Evolutionary conservation across 2,888 invertebrate species (phyloP).

Genomic region (Chorisops tibialis): DNA sequence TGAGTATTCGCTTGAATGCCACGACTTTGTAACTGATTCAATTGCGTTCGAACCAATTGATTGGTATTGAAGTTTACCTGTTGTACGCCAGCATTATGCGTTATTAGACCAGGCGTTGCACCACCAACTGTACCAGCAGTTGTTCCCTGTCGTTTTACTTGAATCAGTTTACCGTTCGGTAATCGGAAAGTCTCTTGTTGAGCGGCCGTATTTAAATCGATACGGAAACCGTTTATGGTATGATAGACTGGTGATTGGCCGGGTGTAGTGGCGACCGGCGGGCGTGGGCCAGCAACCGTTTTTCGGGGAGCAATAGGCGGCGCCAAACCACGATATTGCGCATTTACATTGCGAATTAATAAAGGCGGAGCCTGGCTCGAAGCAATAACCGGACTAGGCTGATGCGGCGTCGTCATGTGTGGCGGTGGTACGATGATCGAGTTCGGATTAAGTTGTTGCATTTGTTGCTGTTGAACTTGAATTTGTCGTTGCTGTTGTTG

Average conservation of each 20-base stretch:
- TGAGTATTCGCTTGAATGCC: not conserved
- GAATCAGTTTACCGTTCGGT: conserved; percentile 52
- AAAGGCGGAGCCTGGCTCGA: conserved; percentile 43
- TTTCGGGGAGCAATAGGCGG: conserved; percentile 31
- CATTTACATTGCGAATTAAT: conserved; percentile 41
- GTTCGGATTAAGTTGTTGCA: not conserved
- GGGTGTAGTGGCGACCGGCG: conserved; percentile 2
- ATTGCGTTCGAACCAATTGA: conserved; percentile 15
- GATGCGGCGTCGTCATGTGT: not conserved
- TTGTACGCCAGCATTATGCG: conserved; percentile 24
- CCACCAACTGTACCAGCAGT: conserved; percentile 2
- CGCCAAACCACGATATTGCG: conserved; percentile 39
- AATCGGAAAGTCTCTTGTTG: conserved; percentile 51
- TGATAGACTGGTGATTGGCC: conserved; percentile 48
- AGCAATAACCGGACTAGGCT: not conserved
- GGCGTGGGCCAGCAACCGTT: conserved; percentile 33
- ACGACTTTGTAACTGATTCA: conserved; percentile 21
- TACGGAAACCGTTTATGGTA: conserved; percentile 51
- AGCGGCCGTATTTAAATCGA: conserved; percentile 52
- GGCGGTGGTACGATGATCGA: not conserved
- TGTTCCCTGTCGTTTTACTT: conserved; percentile 48
- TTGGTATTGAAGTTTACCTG: conserved; percentile 27
- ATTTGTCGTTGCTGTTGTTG: too few relatives aligned
- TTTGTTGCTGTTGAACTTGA: too few relatives aligned
- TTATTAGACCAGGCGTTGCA: not conserved